Percentiles rank a stretch among this genome's conserved stretches.
Evolutionary conservation across 2,797 vertebrate genomes (phyloP).

Genomic region (Pangasius sanitwongsei): DNA sequence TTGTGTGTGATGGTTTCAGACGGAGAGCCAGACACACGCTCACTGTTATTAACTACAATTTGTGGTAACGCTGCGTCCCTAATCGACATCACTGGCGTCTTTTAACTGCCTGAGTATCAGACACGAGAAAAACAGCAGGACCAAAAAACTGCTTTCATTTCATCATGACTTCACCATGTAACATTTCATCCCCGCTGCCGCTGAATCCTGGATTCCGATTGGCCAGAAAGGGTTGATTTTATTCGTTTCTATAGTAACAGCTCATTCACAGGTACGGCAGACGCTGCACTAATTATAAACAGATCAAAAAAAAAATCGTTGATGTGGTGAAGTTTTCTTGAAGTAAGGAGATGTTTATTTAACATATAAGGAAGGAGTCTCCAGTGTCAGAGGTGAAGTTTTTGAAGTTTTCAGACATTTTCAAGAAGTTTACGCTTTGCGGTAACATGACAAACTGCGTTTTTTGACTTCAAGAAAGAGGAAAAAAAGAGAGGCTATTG

Average conservation of each 20-base stretch:
- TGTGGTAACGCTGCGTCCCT: not conserved
- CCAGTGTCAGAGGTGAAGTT: not conserved
- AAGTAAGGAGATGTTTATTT: not conserved
- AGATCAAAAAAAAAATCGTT: not conserved
- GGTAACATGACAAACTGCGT: not conserved
- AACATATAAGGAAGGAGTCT: not conserved
- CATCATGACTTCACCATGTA: not conserved
- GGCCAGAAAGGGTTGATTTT: not conserved
- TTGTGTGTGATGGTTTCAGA: slow-evolving; percentile 16
- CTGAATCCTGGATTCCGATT: not conserved
- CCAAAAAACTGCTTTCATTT: not conserved
- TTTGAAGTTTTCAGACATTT: too few species aligned
- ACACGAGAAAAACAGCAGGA: slow-evolving; percentile 11
- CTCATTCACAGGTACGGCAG: not conserved
- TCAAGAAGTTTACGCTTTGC: not conserved
- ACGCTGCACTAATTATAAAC: not conserved
- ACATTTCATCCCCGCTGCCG: not conserved
- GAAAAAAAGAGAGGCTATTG: not conserved
- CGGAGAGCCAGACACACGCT: slow-evolving; percentile 24
- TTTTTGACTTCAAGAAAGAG: not conserved
- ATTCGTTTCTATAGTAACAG: not conserved
- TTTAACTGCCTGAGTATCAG: not conserved
- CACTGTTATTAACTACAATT: slow-evolving; percentile 38
- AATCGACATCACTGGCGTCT: slow-evolving; percentile 24
- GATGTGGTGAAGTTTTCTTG: not conserved